A percentile compares a stretch with the other conserved stretches of the same genome.
phyloP scores from a whole-genome alignment of 1,140 invertebrate species.

The Andricus grossulariae region DNA sequence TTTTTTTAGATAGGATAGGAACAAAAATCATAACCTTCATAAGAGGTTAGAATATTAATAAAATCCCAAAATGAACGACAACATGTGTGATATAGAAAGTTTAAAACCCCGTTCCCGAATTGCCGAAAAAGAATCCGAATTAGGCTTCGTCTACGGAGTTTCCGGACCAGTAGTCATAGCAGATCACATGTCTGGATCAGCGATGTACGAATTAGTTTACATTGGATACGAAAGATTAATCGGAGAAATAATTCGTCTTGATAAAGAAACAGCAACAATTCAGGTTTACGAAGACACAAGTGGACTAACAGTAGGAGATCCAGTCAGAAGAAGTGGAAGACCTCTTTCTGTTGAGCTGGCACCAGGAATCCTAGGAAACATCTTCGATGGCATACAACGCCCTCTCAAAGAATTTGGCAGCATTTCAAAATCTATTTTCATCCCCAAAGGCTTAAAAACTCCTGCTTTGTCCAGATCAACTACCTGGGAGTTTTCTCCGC shows the following conservation, averaged over 20 bases:
- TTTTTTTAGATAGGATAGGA: too few species aligned
- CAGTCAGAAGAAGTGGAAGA: conserved; percentile 98
- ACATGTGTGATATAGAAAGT: conserved; percentile 71
- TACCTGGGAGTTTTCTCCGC: conserved; percentile 95
- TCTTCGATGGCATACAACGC: conserved; percentile 99
- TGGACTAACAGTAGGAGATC: conserved; percentile 99
- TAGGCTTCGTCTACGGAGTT: conserved; percentile 46
- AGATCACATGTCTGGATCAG: conserved; percentile 65
- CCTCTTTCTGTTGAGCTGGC: conserved; percentile 98
- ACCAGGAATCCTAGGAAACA: conserved; percentile 99
- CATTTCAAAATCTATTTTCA: conserved; percentile 97
- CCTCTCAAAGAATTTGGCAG: conserved; percentile 98
- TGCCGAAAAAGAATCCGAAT: conserved; percentile 31
- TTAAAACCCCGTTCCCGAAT: conserved; percentile 58
- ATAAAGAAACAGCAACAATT: conserved; percentile 74
- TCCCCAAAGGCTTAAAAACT: conserved; percentile 98
- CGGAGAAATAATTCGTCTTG: conserved; percentile 86
- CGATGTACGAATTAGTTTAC: conserved; percentile 83
- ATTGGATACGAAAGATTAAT: conserved; percentile 84
- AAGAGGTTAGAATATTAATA: background rate
- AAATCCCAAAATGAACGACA: background rate
- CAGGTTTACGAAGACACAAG: conserved; percentile 99
- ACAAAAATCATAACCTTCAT: background rate
- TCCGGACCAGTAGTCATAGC: conserved; percentile 63
- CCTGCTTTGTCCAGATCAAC: conserved; percentile 89